Evolutionary conservation across 2,888 invertebrate genomes (phyloP), one percentile per base, ranked within the genome.

Genomic region (Lasius platythorax): DNA sequence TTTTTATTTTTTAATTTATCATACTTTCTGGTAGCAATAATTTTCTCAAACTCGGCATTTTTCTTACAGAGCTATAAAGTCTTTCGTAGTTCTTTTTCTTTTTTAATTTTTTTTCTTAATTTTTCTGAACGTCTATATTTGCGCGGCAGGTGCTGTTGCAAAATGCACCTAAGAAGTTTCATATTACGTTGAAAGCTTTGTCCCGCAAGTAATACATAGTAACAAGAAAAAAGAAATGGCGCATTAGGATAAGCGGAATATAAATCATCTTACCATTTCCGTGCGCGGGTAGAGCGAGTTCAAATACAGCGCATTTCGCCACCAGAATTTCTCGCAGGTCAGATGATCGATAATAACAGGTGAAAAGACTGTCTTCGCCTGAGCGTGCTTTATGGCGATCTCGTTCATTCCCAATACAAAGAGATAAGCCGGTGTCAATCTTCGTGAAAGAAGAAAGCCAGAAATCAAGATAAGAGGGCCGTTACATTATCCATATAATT

Each of bases 241-340:
- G 37, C 28, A 63, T 70, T 81, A 70, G 70, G 28, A 43, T 61
- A 79, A 46, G 79, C 30, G 46, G 23, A 46, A 61, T 18, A 74
- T 81, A 74, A 81, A 75, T 74, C 46, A 81, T 61, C 95, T 95
- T 90, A 97, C 97, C 96, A 96, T 96, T 92, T 97, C 96, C 1
- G 95, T 94, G 12, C 95, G 93, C 0, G 96, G 96, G 90, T 96
- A 97, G 50, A 96, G 95, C 1, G 96, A 96, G 88, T 96, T 96
- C 68, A 97, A 93, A 90, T 96, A 97, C 0, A 97, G 94, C 18
- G 96, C 94, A 92, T 97, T 97, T 84, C 96, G 95, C 96, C 97
- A 97, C 96, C 97, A 96, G 93, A 96, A 95, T 53, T 93, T 91
- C 84, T 96, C 95, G 92, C 97, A 97, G 90, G 95, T 96, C 81